Base-by-base conservation (phyloP, 2,888 invertebrate species). In the Caenorhabditis drosophilae region DNA sequence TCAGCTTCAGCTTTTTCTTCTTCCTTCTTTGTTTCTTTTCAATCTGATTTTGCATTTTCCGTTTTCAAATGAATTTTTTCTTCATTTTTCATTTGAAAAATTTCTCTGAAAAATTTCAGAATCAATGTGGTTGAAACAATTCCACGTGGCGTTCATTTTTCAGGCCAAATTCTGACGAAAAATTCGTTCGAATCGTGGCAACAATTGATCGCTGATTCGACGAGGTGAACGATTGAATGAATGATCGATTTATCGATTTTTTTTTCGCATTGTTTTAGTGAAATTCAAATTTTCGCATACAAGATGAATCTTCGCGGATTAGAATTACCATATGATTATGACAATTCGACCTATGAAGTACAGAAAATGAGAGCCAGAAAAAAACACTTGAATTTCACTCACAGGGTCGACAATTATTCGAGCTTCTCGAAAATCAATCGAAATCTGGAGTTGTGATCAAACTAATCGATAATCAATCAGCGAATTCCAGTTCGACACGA, bases 271-370 rank as follows among this genome's bases (percentile, higher is more conserved):
- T 7, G 9, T 56, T 55, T 52, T 53, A 63, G 63, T 3, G 56
- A 56, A 12, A 66, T 66, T 15, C 52, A 59, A 31, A 56, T 66
- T 6, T 60, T 66, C 25, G 59, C 66, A 3, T 66, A 52, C 44
- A 59, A 60, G 11, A 66, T 66, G 66, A 66, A 66, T 41, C 46
- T 66, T 0, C 55, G 66, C 7, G 66, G 59, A n/a, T 46, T 25
- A 23, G 66, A 66, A 25, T 23, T 66, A 20, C 45, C 45, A 15
- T 59, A 59, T 35, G 66, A 66, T 20, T 50, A 55, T 16, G 66
- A 66, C 23, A 66, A 66, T 25, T 59, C 66, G 31, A 66, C 66
- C 16, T 44, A 48, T 16, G 59, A 66, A 47, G 46, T 46, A 15
- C 4, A 20, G 7, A 41, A 22, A 41, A 7, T n/a, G 18, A n/a